These are phyloP conservation scores for Conops quadrifasciatus DNA, from an alignment of 2,888 invertebrate genomes.

Conservation along the genomic window DNA sequence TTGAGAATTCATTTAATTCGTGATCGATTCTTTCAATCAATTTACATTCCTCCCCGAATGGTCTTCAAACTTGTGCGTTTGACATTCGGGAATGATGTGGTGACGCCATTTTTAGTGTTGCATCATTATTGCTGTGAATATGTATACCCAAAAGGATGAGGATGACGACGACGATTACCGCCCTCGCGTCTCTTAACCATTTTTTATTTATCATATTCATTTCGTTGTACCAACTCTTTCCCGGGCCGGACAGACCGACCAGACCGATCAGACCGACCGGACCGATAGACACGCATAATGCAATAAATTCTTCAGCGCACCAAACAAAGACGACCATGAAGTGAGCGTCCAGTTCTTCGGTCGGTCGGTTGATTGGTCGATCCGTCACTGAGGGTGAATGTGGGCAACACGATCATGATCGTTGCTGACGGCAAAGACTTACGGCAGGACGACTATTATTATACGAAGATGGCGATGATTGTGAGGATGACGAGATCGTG, in stretches of 20 bases:
- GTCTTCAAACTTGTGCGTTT: background rate
- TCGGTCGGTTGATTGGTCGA: no score
- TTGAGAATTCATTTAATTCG: no score
- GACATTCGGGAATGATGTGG: background rate
- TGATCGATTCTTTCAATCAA: background rate
- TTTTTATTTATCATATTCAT: background rate
- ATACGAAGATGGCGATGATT: background rate
- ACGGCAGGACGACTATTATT: background rate
- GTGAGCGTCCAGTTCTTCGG: no score
- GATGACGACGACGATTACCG: background rate
- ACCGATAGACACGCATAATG: background rate
- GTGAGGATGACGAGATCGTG: conserved; percentile 4
- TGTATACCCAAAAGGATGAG: background rate
- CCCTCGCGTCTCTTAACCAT: background rate
- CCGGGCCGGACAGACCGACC: background rate
- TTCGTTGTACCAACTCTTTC: background rate
- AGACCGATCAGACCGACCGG: background rate
- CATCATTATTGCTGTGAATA: conserved; percentile 4
- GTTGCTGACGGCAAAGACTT: background rate
- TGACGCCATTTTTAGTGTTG: conserved; percentile 20
- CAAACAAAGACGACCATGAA: background rate
- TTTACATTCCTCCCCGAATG: background rate
- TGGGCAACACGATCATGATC: background rate
- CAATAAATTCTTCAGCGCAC: conserved; percentile 20
- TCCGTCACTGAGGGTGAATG: background rate